These are phyloP conservation scores for Gnathonemus echidnorhynchus DNA, from an alignment of 2,113 vertebrate species.

Conservation along the genomic window DNA sequence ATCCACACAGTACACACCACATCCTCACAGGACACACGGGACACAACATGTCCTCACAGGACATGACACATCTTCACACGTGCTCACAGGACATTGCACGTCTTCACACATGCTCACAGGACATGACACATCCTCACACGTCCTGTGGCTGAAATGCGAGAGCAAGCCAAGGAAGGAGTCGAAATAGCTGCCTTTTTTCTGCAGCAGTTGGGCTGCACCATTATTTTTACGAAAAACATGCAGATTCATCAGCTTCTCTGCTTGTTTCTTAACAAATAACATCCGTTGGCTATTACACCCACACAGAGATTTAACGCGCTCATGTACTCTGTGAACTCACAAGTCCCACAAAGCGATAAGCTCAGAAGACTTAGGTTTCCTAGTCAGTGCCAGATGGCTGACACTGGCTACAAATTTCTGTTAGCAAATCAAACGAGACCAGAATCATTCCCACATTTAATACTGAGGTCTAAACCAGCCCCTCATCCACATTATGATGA, in stretches of 20 bases:
- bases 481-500: not conserved
- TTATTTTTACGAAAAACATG: not conserved
- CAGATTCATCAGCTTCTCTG: not conserved
- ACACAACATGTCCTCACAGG: no score
- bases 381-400: not conserved
- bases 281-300: slow-evolving; percentile 27
- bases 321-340: not conserved
- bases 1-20: no score
- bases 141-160: not conserved
- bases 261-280: not conserved
- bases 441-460: not conserved
- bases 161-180: not conserved
- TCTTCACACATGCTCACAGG: not conserved
- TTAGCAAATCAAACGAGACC: not conserved
- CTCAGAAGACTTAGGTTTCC: not conserved
- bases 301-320: slow-evolving; percentile 6
- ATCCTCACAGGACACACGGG: no score
- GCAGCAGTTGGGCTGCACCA: not conserved
- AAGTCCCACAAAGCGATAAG: not conserved
- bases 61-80: no score
- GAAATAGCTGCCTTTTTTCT: not conserved
- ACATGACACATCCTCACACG: not conserved
- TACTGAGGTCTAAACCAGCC: not conserved
- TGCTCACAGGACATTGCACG: not conserved
- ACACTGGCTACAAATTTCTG: not conserved